phyloP scores from a whole-genome alignment of 2,113 vertebrate species.

The Rhinolophus ferrumequinum region DNA sequence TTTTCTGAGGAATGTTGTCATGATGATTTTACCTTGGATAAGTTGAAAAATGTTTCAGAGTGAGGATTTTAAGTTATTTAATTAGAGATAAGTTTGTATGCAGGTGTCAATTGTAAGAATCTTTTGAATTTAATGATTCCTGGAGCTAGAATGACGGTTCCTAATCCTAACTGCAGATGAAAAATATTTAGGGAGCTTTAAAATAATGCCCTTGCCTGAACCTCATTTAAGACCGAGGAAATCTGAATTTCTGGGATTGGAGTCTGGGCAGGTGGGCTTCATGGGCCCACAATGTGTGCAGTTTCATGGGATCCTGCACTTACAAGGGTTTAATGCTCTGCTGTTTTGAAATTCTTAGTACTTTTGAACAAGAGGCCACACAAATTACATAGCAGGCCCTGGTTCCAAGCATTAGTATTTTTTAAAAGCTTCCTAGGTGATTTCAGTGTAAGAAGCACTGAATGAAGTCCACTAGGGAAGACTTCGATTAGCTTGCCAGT shows the following conservation, averaged over 20 bases:
- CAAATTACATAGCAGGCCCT: constrained; percentile 13
- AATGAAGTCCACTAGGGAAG: constrained; percentile 14
- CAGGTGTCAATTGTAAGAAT: constrained; percentile 63
- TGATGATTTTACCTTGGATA: constrained; percentile 62
- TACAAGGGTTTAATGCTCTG: neutral
- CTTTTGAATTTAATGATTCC: constrained; percentile 52
- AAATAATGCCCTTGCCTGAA: neutral
- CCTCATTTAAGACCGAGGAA: neutral
- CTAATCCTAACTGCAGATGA: neutral
- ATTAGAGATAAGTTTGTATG: constrained; percentile 62
- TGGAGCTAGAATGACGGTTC: constrained; percentile 25
- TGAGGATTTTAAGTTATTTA: constrained; percentile 53
- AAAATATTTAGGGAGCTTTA: constrained; percentile 54
- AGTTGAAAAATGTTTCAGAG: constrained; percentile 51
- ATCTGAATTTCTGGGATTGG: neutral
- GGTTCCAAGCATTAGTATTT: neutral
- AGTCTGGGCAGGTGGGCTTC: neutral
- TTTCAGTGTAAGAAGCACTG: constrained; percentile 9
- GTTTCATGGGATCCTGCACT: neutral
- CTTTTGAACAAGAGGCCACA: neutral
- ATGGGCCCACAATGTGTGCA: neutral
- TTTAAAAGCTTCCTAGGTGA: constrained; percentile 26
- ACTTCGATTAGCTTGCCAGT: neutral
- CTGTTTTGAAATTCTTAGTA: neutral
- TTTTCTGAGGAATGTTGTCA: constrained; percentile 70